A percentile compares a stretch with the other conserved stretches of the same genome.
Evolutionary conservation across 2,797 vertebrate species (phyloP).

Genomic region (Microhierax caerulescens): DNA sequence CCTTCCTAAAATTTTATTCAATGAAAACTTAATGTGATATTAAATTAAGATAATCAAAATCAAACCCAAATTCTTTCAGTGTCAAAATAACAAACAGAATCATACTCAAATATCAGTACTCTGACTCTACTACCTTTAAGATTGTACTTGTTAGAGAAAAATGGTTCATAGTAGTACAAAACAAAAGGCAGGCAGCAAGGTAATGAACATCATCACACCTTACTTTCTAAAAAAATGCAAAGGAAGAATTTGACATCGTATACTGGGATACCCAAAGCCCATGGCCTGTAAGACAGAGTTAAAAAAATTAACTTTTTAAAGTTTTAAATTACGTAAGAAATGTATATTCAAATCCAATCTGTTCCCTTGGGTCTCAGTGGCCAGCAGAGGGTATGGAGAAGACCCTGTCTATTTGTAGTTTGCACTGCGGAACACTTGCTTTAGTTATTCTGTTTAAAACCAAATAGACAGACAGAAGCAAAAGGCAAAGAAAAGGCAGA

Average conservation of each 20-base stretch:
- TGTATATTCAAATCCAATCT: not conserved
- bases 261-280: not conserved
- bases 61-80: not conserved
- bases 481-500: not conserved
- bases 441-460: not conserved
- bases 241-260: not conserved
- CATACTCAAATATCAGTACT: not conserved
- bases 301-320: not conserved
- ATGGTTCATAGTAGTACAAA: not conserved
- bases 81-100: not conserved
- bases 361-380: not conserved
- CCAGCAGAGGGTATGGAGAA: not conserved
- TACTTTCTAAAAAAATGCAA: not conserved
- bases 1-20: not conserved
- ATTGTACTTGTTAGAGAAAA: not conserved
- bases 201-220: rapidly evolving
- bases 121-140: not conserved
- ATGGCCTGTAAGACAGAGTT: not conserved
- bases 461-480: not conserved
- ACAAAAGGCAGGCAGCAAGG: not conserved
- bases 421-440: not conserved
- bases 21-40: not conserved
- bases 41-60: not conserved
- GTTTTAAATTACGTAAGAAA: not conserved
- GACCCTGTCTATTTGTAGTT: not conserved